phyloP scores from a whole-genome alignment of 2,113 vertebrate species.

The Pyxicephalus adspersus region DNA sequence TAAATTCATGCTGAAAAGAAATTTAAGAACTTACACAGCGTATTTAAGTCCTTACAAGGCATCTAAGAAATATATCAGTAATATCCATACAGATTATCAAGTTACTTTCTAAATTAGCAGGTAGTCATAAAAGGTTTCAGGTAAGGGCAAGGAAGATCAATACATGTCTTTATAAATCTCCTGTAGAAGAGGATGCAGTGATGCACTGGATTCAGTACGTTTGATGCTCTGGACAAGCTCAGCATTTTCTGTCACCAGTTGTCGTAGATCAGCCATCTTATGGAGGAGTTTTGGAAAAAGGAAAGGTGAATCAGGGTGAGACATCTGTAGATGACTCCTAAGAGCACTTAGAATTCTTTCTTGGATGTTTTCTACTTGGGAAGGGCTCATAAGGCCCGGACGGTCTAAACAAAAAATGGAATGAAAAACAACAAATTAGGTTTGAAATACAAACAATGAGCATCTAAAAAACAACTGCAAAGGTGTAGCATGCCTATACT shows the following conservation, averaged over 20 bases:
- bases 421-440: too few relatives aligned
- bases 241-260: slow-evolving; percentile 94
- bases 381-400: slow-evolving; percentile 92
- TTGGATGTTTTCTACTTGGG: slow-evolving; percentile 96
- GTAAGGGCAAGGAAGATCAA: slow-evolving; percentile 66
- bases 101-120: too few relatives aligned
- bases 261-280: slow-evolving; percentile 98
- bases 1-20: too few relatives aligned
- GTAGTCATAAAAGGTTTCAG: too few relatives aligned
- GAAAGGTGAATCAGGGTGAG: slow-evolving; percentile 92
- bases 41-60: too few relatives aligned
- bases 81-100: too few relatives aligned
- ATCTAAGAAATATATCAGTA: too few relatives aligned
- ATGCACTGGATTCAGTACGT: slow-evolving; percentile 94
- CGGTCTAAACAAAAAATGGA: slow-evolving; percentile 78
- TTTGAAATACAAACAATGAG: too few relatives aligned
- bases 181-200: slow-evolving; percentile 94
- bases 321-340: slow-evolving; percentile 90
- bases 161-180: slow-evolving; percentile 99
- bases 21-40: too few relatives aligned
- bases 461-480: too few relatives aligned
- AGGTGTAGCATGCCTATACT: too few relatives aligned
- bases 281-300: slow-evolving; percentile 99
- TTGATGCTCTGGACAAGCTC: slow-evolving; percentile 98
- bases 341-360: slow-evolving; percentile 93